A percentile compares a stretch with the other conserved stretches of the same genome.
Conservation (phyloP, 2,888 invertebrate species). For the Pristionchus fissidentatus region DNA sequence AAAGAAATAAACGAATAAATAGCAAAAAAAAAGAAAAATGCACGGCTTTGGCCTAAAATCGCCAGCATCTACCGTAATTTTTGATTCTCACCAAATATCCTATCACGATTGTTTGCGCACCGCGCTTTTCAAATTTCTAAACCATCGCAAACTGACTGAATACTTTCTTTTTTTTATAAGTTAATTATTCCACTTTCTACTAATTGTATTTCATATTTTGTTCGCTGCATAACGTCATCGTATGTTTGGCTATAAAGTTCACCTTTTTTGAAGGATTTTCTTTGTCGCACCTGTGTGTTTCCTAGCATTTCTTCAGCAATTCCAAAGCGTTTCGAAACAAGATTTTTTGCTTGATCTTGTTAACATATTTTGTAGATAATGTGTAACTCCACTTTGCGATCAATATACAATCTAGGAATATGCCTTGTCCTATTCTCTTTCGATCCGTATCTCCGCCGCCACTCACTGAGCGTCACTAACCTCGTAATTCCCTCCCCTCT, state of each 20-base stretch:
- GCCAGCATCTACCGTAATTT: background rate
- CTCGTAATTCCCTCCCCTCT: background rate
- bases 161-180: background rate
- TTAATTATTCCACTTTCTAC: background rate
- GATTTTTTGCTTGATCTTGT: no score
- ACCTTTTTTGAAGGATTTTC: no score
- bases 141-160: slow-evolving; percentile 4
- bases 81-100: background rate
- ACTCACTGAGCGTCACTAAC: background rate
- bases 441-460: slow-evolving; percentile 5
- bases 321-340: no score
- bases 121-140: background rate
- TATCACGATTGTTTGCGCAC: background rate
- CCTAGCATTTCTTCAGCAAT: no score
- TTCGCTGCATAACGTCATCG: no score
- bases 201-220: no score
- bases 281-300: no score
- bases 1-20: background rate
- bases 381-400: no score
- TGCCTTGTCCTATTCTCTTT: background rate
- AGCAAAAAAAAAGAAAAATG: slow-evolving; percentile 1
- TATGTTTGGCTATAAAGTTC: no score
- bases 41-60: background rate
- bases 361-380: no score
- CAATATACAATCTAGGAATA: background rate